phyloP scores from a whole-genome alignment of 2,113 vertebrate species.

The Ptyas mucosa region DNA sequence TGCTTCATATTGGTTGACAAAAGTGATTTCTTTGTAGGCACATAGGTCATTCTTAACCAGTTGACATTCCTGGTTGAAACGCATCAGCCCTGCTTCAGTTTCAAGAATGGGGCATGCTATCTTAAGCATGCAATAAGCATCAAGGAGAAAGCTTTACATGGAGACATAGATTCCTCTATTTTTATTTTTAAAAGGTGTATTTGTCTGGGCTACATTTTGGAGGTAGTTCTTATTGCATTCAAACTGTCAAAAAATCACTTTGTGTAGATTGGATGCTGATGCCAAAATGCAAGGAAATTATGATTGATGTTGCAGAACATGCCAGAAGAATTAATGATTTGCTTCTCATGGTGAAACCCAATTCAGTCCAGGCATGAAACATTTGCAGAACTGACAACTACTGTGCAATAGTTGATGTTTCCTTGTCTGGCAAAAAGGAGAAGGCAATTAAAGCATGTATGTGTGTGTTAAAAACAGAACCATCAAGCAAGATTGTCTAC shows the following conservation, averaged over 20 bases:
- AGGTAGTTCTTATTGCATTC: not conserved
- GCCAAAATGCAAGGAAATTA: conserved; percentile 11
- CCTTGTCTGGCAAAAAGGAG: not conserved
- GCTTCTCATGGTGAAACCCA: not conserved
- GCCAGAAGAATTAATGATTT: conserved; percentile 9
- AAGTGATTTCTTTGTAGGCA: not conserved
- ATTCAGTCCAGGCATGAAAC: not conserved
- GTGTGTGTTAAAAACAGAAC: not conserved
- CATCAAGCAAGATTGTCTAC: not conserved
- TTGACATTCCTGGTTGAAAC: not conserved
- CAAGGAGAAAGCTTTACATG: not conserved
- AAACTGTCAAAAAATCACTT: conserved; percentile 7
- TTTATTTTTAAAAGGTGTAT: not conserved
- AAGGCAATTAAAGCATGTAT: not conserved
- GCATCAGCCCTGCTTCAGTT: not conserved
- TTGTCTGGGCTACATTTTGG: not conserved
- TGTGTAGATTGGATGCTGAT: conserved; percentile 9
- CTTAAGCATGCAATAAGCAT: not conserved
- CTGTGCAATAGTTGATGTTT: not conserved
- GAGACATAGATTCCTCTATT: not conserved
- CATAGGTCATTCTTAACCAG: not conserved
- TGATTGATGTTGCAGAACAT: conserved; percentile 4
- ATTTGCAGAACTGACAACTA: not conserved
- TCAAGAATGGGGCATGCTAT: not conserved
- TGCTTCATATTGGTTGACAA: not conserved